Evolutionary conservation across 2,888 invertebrate species (phyloP).

Genomic region (Phania funesta): DNA sequence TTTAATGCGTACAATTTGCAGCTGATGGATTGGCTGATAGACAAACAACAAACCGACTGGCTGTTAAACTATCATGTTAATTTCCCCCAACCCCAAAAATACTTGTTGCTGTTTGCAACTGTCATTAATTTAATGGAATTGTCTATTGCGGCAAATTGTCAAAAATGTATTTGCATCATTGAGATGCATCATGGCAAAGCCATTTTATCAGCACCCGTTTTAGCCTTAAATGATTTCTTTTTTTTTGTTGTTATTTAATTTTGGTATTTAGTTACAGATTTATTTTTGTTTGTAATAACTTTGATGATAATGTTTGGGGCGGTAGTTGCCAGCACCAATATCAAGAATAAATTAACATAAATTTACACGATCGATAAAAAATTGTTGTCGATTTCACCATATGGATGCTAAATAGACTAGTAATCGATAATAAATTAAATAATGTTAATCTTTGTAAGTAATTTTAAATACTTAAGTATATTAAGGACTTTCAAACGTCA

Average conservation of each 20-base stretch:
- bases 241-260: not conserved
- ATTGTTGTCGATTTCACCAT: conserved; percentile 10
- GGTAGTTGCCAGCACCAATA: conserved; percentile 8
- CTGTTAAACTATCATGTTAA: not conserved
- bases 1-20: conserved; percentile 11
- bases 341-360: conserved; percentile 39
- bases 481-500: too few species aligned
- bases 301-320: conserved; percentile 18
- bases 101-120: conserved; percentile 37
- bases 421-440: too few species aligned
- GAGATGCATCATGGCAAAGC: not conserved
- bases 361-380: conserved; percentile 39
- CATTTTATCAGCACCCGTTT: conserved; percentile 6
- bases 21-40: conserved; percentile 5
- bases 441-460: too few species aligned
- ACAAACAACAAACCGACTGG: not conserved
- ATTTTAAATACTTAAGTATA: too few species aligned
- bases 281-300: not conserved
- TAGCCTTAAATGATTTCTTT: conserved; percentile 30
- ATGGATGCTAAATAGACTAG: too few species aligned
- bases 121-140: conserved; percentile 51
- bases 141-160: conserved; percentile 46
- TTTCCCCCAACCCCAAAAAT: not conserved
- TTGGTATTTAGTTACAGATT: conserved; percentile 25
- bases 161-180: conserved; percentile 34